phyloP scores from a whole-genome alignment of 2,797 vertebrate genomes.

The Coendou prehensilis region DNA sequence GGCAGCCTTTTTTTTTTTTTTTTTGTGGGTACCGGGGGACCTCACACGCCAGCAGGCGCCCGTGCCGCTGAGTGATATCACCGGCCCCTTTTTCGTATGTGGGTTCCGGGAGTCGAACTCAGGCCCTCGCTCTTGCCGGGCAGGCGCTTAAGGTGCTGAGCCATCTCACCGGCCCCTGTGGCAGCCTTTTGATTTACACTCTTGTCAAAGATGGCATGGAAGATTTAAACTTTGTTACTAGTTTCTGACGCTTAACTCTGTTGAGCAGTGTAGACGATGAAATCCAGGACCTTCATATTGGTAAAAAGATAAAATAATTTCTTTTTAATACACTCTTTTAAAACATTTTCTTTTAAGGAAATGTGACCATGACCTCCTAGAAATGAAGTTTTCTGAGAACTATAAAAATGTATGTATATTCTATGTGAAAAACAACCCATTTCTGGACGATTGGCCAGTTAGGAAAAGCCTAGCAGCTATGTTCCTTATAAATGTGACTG shows the following conservation, averaged over 20 bases:
- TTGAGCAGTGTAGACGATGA: slow-evolving; percentile 14
- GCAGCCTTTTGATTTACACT: slow-evolving; percentile 62
- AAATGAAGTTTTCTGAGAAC: slow-evolving; percentile 64
- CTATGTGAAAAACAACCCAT: slow-evolving; percentile 46
- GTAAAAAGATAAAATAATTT: not conserved
- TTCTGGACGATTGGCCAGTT: slow-evolving; percentile 45
- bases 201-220: slow-evolving; percentile 41
- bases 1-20: slow-evolving; percentile 32
- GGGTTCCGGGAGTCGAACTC: too few species aligned
- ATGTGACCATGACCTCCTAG: slow-evolving; percentile 25
- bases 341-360: slow-evolving; percentile 50
- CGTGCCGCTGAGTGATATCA: too few species aligned
- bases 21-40: too few species aligned
- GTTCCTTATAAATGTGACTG: slow-evolving; percentile 72
- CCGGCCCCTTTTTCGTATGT: too few species aligned
- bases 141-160: too few species aligned
- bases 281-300: slow-evolving; percentile 62
- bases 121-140: too few species aligned
- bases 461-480: not conserved
- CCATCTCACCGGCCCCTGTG: not conserved
- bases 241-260: slow-evolving; percentile 47
- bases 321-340: not conserved
- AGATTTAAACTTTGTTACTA: slow-evolving; percentile 69
- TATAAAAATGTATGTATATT: slow-evolving; percentile 51
- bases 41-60: too few species aligned